Evolutionary conservation across 2,888 invertebrate genomes (phyloP).

Genomic region (Melieria crassipennis): DNA sequence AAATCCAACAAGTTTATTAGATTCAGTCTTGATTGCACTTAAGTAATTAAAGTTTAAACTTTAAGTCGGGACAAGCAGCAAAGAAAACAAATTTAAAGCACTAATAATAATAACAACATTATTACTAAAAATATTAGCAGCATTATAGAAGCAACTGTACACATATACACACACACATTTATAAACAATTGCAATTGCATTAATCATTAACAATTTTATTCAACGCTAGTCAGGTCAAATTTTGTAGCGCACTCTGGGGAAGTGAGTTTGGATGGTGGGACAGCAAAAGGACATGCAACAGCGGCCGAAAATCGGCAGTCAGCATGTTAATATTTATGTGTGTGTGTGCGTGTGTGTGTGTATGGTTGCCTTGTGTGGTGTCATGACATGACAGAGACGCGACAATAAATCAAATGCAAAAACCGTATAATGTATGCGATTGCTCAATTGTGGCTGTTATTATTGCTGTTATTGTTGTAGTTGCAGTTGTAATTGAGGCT

Average conservation of each 20-base stretch:
- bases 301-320: neutral
- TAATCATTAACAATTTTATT: constrained; percentile 27
- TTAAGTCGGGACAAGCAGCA: too few species aligned
- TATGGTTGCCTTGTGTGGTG: neutral
- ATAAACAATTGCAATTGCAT: constrained; percentile 24
- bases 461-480: neutral
- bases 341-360: neutral
- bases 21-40: too few species aligned
- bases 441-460: too few species aligned
- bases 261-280: too few species aligned
- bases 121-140: too few species aligned
- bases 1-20: too few species aligned
- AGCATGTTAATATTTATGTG: neutral
- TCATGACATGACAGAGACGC: constrained; percentile 12
- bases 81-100: too few species aligned
- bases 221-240: neutral
- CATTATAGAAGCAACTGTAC: too few species aligned
- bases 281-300: neutral
- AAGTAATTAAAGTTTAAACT: too few species aligned
- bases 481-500: neutral
- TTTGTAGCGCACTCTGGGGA: too few species aligned
- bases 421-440: neutral
- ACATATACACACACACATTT: too few species aligned
- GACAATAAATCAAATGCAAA: constrained; percentile 30
- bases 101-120: too few species aligned